Percentiles rank a stretch among this genome's conserved stretches.
Conservation (phyloP, 2,888 invertebrate genomes). For the Pandemis heparana region DNA sequence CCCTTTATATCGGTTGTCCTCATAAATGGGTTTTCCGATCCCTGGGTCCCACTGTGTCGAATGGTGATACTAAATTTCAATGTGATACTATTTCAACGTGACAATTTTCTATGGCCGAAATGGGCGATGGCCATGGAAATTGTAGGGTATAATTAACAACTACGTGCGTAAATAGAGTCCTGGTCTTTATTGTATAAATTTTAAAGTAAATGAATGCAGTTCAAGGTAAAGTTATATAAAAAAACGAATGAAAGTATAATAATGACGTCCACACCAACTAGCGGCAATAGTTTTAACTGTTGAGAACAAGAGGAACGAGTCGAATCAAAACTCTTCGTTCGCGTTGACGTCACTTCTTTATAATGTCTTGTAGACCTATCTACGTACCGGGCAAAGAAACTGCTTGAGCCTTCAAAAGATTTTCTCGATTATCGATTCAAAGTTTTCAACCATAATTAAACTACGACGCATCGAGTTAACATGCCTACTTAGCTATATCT, state of each 20-base stretch:
- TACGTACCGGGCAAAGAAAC: too few relatives aligned
- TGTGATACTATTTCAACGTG: conserved; percentile 26
- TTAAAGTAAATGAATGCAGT: not conserved
- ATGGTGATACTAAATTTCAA: conserved; percentile 33
- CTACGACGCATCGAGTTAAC: not conserved
- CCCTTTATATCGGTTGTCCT: too few relatives aligned
- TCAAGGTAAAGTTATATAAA: not conserved
- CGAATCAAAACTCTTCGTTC: not conserved
- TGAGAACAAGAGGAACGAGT: not conserved
- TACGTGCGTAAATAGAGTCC: not conserved
- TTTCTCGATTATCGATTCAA: not conserved
- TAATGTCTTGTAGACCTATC: not conserved
- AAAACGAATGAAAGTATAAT: not conserved
- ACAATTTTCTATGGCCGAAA: conserved; percentile 6
- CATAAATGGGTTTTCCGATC: too few relatives aligned
- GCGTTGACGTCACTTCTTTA: not conserved
- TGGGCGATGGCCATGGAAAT: conserved; percentile 7
- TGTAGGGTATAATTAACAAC: not conserved
- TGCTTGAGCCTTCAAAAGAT: not conserved
- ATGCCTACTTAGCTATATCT: not conserved
- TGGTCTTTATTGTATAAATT: not conserved
- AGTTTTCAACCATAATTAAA: not conserved
- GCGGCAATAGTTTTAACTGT: not conserved
- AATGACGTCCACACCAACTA: not conserved
- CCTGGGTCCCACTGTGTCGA: too few relatives aligned